Evolutionary conservation across 2,797 vertebrate species (phyloP).

Genomic region (Anguilla megastoma): DNA sequence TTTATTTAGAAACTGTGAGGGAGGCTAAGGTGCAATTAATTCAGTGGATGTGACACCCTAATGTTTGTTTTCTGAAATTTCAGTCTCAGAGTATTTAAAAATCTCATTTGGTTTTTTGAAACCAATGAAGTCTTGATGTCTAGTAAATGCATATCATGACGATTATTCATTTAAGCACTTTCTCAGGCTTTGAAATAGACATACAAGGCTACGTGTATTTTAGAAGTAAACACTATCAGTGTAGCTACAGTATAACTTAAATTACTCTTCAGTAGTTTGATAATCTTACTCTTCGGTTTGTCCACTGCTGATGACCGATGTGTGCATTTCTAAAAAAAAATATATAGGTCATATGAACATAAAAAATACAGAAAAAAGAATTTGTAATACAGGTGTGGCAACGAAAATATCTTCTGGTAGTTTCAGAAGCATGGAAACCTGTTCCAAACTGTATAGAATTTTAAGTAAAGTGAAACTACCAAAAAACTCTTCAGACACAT

Average conservation of each 20-base stretch:
- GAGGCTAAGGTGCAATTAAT: too few species aligned
- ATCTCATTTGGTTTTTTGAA: neutral
- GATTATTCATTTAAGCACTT: too few species aligned
- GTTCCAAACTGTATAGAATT: neutral
- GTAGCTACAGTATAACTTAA: too few species aligned
- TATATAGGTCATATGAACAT: too few species aligned
- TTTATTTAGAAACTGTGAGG: too few species aligned
- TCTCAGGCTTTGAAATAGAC: neutral
- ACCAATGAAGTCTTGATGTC: neutral
- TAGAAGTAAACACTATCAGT: neutral
- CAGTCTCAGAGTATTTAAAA: neutral
- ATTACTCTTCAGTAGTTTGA: neutral
- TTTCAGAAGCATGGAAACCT: neutral
- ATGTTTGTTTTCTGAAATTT: neutral
- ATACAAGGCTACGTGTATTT: neutral
- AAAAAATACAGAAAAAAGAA: neutral
- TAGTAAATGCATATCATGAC: too few species aligned
- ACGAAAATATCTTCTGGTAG: neutral
- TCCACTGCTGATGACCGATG: neutral
- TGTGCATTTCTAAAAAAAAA: too few species aligned
- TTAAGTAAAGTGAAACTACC: neutral
- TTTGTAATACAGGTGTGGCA: neutral
- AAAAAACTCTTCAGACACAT: neutral
- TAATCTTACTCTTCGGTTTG: neutral
- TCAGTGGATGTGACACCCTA: too few species aligned